phyloP scores from a whole-genome alignment of 2,113 vertebrate species.

The Urocynchramus pylzowi region DNA sequence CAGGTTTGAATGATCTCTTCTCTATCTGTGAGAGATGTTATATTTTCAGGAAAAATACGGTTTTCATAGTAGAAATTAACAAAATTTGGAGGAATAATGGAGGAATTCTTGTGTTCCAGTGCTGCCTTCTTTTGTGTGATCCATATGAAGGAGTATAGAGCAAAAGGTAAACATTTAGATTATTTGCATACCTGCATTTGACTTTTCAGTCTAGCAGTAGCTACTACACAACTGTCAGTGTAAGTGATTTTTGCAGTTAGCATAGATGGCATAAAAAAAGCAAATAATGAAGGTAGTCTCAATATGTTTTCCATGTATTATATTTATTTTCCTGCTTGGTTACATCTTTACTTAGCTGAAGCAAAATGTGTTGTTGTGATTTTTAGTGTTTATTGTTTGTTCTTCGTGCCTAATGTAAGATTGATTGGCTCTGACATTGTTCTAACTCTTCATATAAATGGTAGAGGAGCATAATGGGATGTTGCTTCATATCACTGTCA shows the following conservation, averaged over 20 bases:
- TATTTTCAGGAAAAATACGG: background rate
- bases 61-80: background rate
- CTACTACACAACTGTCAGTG: background rate
- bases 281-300: background rate
- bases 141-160: background rate
- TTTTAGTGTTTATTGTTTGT: background rate
- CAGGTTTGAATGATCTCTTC: background rate
- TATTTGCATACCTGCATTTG: background rate
- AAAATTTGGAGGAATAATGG: too few species aligned
- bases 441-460: background rate
- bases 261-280: background rate
- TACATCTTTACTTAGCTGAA: background rate
- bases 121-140: background rate
- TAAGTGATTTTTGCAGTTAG: background rate
- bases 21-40: background rate
- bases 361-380: background rate
- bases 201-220: background rate
- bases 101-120: background rate
- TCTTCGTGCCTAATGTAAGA: background rate
- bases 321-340: background rate
- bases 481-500: background rate
- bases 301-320: background rate
- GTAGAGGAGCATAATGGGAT: background rate
- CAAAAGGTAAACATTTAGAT: background rate
- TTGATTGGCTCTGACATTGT: background rate